Base-by-base conservation (phyloP, 2,113 vertebrate species). In the cat (Felis catus) region DNA sequence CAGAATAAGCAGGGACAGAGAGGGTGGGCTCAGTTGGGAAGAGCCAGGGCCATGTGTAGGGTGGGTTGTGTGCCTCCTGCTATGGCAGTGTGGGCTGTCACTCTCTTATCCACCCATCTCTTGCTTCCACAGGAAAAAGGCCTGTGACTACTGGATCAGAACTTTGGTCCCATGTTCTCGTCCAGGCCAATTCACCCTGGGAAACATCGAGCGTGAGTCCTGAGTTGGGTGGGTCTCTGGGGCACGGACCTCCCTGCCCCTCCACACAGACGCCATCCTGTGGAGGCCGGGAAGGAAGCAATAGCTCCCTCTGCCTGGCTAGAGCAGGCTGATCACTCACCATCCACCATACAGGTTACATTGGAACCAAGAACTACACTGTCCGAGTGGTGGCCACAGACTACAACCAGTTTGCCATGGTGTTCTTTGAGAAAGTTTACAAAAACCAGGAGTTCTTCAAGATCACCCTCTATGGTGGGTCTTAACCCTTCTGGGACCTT, bases 391-490 rank as follows among this genome's bases (percentile, higher is more conserved):
- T 98, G 11, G 98, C 99, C 3, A 99, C 99, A 13, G 96, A 99
- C 98, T 99, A 99, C 0, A 31, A 99, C 0, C 97, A 99, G 55
- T 99, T 98, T 0, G 99, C 99, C 16, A 4, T 99, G 65, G 82
- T 99, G 73, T 97, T 98, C 97, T 99, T 98, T n/a, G 97, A 98
- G 96, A 99, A 99, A 96, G 98, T 97, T 55, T 98, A 97, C 55
- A 87, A 94, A 0, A 98, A 90, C 0, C 87, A 88, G 1, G 97
- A 98, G 3, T 98, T 98, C 85, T 98, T 98, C 96, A 99, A 99
- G 97, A 98, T 98, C 95, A 99, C 99, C 82, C 98, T 99, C 68
- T 99, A 99, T 10, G 99, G 99, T 99, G 98, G 1, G 99, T 98
- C 15, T 18, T 79, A 14, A 18, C n/a, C 5, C 0, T 5, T 0